Conservation (phyloP, 2,797 vertebrate genomes). For the Brotula barbata region DNA sequence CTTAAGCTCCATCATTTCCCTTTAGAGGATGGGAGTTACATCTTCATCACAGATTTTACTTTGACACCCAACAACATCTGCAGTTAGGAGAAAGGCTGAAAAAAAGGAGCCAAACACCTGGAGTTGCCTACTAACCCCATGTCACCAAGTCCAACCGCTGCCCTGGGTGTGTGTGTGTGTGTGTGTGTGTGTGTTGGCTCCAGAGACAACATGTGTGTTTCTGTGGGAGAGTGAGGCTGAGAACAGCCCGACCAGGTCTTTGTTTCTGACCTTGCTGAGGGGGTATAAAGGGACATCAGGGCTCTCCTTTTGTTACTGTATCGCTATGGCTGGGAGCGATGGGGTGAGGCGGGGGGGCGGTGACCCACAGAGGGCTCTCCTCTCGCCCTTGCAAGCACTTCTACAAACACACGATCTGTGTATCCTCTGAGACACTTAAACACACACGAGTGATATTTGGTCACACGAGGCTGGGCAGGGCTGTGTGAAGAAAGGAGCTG, state of each 20-base stretch:
- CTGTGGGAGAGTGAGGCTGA: constrained; percentile 51
- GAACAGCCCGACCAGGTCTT: constrained; percentile 68
- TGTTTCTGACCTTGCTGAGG: constrained; percentile 70
- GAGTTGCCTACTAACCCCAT: too few relatives aligned
- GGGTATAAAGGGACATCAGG: constrained; percentile 56
- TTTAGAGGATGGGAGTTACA: too few relatives aligned
- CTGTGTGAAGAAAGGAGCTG: constrained; percentile 64
- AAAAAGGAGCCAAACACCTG: too few relatives aligned
- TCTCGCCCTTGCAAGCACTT: constrained; percentile 79
- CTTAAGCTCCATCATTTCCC: too few relatives aligned
- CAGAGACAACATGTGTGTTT: constrained; percentile 29
- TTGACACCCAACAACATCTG: too few relatives aligned
- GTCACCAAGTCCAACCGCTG: too few relatives aligned
- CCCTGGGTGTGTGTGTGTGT: too few relatives aligned
- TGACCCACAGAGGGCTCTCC: constrained; percentile 67
- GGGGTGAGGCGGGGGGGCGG: constrained; percentile 43
- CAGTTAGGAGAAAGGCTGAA: too few relatives aligned
- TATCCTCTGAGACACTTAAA: constrained; percentile 56
- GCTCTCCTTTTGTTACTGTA: constrained; percentile 77
- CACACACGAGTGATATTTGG: constrained; percentile 50
- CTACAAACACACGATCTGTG: constrained; percentile 70
- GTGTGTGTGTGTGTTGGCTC: background rate
- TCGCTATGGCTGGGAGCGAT: constrained; percentile 51
- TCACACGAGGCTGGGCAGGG: constrained; percentile 73
- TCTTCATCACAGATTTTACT: too few relatives aligned